Evolutionary conservation across 2,797 vertebrate genomes (phyloP).

Genomic region (Balearica regulorum): DNA sequence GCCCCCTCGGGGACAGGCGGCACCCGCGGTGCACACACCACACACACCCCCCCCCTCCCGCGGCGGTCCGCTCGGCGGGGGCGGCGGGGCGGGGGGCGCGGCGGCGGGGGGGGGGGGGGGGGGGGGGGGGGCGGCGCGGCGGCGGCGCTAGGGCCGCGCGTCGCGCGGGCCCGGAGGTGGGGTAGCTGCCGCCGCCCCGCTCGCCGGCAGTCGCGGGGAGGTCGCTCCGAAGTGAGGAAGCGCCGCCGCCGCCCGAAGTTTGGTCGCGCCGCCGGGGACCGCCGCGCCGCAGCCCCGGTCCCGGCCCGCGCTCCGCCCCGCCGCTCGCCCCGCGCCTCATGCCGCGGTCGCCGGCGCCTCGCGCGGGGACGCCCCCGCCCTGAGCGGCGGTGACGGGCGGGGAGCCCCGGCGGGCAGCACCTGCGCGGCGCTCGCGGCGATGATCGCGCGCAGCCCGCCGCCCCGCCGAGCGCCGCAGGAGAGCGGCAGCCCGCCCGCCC

Average conservation of each 20-base stretch:
- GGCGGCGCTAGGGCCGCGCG: slow-evolving; percentile 87
- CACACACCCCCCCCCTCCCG: too few species aligned
- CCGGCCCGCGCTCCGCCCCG: slow-evolving; percentile 9
- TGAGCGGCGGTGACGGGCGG: neutral
- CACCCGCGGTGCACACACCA: neutral
- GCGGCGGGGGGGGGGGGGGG: slow-evolving; percentile 62
- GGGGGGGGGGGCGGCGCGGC: slow-evolving; percentile 38
- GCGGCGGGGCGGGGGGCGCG: neutral
- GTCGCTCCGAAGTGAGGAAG: slow-evolving; percentile 74
- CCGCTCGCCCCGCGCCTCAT: slow-evolving; percentile 26
- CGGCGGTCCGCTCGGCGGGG: neutral
- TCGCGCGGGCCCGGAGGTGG: slow-evolving; percentile 75
- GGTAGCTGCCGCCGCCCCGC: slow-evolving; percentile 73
- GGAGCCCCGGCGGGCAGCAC: slow-evolving; percentile 38
- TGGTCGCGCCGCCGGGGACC: neutral
- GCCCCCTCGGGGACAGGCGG: neutral
- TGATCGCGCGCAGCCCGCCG: neutral
- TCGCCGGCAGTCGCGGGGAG: slow-evolving; percentile 78
- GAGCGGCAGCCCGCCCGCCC: neutral
- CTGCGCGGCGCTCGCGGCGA: neutral
- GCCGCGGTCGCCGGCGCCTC: neutral
- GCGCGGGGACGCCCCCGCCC: neutral
- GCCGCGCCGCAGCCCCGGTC: neutral
- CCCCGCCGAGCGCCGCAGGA: neutral
- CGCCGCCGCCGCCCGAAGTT: slow-evolving; percentile 30